These are phyloP conservation scores for Bovichtus variegatus DNA, from an alignment of 2,797 vertebrate genomes.

Conservation along the genomic window DNA sequence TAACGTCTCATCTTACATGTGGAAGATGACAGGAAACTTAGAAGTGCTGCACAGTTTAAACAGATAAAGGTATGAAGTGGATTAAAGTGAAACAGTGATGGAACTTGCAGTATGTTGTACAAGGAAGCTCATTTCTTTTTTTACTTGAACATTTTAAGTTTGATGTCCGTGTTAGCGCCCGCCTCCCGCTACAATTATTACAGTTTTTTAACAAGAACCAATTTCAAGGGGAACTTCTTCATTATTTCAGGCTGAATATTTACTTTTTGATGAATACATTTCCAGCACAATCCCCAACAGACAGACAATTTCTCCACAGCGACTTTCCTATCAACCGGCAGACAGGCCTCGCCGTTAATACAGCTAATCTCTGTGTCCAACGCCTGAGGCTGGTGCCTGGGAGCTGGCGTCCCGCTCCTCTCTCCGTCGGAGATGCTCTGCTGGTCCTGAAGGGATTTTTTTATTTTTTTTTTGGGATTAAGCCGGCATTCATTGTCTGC, in stretches of 20 bases:
- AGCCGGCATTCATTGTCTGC: constrained; percentile 64
- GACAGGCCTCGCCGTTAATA: constrained; percentile 69
- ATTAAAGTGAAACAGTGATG: too few species aligned
- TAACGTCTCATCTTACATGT: neutral
- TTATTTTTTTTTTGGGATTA: constrained; percentile 65
- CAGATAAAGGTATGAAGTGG: too few species aligned
- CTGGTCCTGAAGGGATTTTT: constrained; percentile 62
- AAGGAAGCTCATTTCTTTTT: neutral
- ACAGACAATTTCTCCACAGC: constrained; percentile 33
- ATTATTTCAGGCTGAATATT: constrained; percentile 25
- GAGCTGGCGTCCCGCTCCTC: constrained; percentile 21
- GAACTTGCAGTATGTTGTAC: neutral
- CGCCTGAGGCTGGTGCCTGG: constrained; percentile 49
- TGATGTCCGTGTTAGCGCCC: neutral
- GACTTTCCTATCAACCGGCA: constrained; percentile 51
- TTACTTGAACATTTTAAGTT: neutral
- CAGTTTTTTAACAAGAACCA: neutral
- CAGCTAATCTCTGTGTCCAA: constrained; percentile 68
- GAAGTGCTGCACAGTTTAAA: neutral
- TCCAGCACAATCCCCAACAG: constrained; percentile 39
- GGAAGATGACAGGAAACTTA: neutral
- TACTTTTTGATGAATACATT: constrained; percentile 45
- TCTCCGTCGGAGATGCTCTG: constrained; percentile 53
- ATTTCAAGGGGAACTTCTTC: constrained; percentile 6
- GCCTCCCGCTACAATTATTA: neutral